Evolutionary conservation across 2,888 invertebrate genomes (phyloP), one percentile per base, ranked within the genome.

Genomic region (Anagyrus pseudococci): DNA sequence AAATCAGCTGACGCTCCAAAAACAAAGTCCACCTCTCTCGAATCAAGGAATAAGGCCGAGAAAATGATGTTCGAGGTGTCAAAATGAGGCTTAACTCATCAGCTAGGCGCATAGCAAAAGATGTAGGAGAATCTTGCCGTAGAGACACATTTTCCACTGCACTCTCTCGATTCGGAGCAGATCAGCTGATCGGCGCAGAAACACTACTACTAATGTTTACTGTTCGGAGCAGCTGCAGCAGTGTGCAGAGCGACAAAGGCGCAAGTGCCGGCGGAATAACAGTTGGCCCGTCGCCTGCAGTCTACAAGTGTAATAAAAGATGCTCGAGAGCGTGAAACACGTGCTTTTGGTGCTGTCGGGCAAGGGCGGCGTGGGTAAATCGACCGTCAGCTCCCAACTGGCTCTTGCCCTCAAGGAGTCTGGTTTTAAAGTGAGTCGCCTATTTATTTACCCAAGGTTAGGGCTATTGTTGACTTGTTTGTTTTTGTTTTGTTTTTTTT

Each of bases 291-390:
- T n/a, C n/a, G n/a, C n/a, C n/a, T n/a, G 10, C 29, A 29, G 29
- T 29, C 10, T 10, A 10, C 29, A 29, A 29, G 29, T 29, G 10
- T 49, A 19, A 13, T 4, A 41, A 22, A 72, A 63, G 69, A 92
- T 93, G 92, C 82, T 93, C 71, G 89, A 91, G 55, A 85, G 87
- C 67, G 91, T 94, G 6, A 93, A 93, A 81, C 90, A 93, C 77
- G 85, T 94, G 44, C 88, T 99, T 73, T 84, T 99, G 70, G 89
- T 99, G n/a, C 84, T 99, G 54, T 98, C 98, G 1, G 99, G 99
- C 1, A 99, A 99, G 86, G 99, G 99, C 23, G 99, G 99, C 43
- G 99, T 99, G 25, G 99, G 99, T 15, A 99, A 99, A 84, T 98
- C 97, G 20, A 98, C 98, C 62, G 90, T 99, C 13, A 94, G 96